These are phyloP conservation scores for Lordiphosa fenestrarum DNA, from an alignment of 2,888 invertebrate genomes.

Conservation along the genomic window DNA sequence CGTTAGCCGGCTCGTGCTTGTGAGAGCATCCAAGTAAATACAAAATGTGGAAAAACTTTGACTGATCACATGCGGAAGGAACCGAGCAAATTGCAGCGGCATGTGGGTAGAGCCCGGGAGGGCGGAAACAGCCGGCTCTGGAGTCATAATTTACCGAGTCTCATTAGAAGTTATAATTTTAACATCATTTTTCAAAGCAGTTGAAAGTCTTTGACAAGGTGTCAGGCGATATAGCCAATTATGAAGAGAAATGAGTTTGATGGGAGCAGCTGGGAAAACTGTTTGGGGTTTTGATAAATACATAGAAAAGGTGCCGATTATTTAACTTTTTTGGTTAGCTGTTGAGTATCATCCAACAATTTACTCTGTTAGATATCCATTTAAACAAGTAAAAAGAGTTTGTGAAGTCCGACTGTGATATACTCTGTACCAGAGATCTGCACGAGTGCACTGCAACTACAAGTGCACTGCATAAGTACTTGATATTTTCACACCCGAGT, in stretches of 20 bases:
- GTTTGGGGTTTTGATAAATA: too few species aligned
- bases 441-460: too few species aligned
- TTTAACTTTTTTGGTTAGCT: too few species aligned
- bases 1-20: constrained; percentile 32
- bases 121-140: constrained; percentile 20
- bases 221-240: constrained; percentile 5
- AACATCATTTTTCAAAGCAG: constrained; percentile 24
- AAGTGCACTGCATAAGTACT: too few species aligned
- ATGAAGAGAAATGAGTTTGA: neutral
- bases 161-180: constrained; percentile 39
- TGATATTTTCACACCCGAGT: too few species aligned
- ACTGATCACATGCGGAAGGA: constrained; percentile 73
- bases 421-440: too few species aligned
- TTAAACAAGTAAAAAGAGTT: too few species aligned
- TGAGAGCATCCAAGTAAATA: constrained; percentile 22
- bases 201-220: constrained; percentile 5
- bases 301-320: too few species aligned
- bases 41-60: constrained; percentile 47
- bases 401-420: too few species aligned
- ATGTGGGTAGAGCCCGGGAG: constrained; percentile 4
- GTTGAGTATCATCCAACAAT: too few species aligned
- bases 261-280: too few species aligned
- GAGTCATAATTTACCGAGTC: constrained; percentile 29
- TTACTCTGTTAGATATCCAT: too few species aligned
- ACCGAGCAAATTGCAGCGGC: constrained; percentile 8